Evolutionary conservation across 2,888 invertebrate species (phyloP).

Genomic region (Pollenia amentaria): DNA sequence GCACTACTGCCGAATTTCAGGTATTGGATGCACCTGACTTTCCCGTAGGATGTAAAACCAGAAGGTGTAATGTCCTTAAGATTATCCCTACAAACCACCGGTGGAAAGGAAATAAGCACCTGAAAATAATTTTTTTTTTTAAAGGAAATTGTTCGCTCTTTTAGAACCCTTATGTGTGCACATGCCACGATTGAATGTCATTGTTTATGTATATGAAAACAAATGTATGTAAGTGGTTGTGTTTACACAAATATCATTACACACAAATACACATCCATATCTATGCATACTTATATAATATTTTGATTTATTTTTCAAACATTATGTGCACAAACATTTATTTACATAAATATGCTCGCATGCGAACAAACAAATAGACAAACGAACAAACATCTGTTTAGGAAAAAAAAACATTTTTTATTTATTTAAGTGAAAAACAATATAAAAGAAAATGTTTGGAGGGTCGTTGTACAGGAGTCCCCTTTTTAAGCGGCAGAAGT

Average conservation of each 20-base stretch:
- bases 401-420: conserved; percentile 35
- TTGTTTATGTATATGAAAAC: not conserved
- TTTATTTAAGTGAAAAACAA: conserved; percentile 42
- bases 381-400: conserved; percentile 10
- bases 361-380: too few relatives aligned
- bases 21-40: too few relatives aligned
- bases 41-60: too few relatives aligned
- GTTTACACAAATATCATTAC: conserved; percentile 47
- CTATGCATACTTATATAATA: conserved; percentile 4
- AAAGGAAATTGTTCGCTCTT: not conserved
- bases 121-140: not conserved
- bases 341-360: not conserved
- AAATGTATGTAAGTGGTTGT: conserved; percentile 50
- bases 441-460: conserved; percentile 18
- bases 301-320: conserved; percentile 63
- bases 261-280: not conserved
- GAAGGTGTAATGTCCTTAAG: too few relatives aligned
- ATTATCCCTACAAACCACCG: too few relatives aligned
- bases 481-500: not conserved
- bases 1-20: too few relatives aligned
- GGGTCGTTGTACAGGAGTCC: not conserved
- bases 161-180: not conserved
- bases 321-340: conserved; percentile 32
- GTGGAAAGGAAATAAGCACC: too few relatives aligned
- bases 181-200: not conserved